phyloP scores from a whole-genome alignment of 2,888 invertebrate species.

The Corbicula japonica region DNA sequence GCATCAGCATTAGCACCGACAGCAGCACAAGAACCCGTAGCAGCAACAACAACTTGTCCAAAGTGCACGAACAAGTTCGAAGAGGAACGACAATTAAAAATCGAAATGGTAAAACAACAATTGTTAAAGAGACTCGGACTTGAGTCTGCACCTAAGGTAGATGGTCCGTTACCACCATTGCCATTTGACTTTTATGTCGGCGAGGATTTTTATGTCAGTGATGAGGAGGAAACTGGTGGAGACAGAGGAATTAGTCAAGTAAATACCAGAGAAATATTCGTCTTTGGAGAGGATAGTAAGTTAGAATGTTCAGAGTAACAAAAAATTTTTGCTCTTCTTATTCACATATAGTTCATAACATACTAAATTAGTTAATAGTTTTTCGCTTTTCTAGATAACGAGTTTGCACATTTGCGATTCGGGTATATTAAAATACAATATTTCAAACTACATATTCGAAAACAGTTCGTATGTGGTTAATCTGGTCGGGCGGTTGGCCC shows the following conservation, averaged over 20 bases:
- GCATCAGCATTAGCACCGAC: too few relatives aligned
- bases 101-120: constrained; percentile 46
- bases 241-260: constrained; percentile 19
- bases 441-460: too few relatives aligned
- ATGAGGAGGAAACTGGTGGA: constrained; percentile 25
- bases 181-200: constrained; percentile 62
- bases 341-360: too few relatives aligned
- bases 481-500: too few relatives aligned
- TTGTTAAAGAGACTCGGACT: constrained; percentile 46
- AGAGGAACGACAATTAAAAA: constrained; percentile 17
- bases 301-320: too few relatives aligned
- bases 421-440: too few relatives aligned
- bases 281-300: constrained; percentile 58
- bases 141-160: constrained; percentile 44
- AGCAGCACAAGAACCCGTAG: too few relatives aligned
- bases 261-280: constrained; percentile 53
- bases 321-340: too few relatives aligned
- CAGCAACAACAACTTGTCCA: neutral
- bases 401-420: too few relatives aligned
- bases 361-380: too few relatives aligned
- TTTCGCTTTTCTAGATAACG: too few relatives aligned
- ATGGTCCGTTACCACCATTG: constrained; percentile 53
- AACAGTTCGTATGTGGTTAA: too few relatives aligned
- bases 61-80: neutral
- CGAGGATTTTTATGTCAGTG: constrained; percentile 52